Conservation (phyloP, 1,140 invertebrate genomes). For the Lucilia sericata region DNA sequence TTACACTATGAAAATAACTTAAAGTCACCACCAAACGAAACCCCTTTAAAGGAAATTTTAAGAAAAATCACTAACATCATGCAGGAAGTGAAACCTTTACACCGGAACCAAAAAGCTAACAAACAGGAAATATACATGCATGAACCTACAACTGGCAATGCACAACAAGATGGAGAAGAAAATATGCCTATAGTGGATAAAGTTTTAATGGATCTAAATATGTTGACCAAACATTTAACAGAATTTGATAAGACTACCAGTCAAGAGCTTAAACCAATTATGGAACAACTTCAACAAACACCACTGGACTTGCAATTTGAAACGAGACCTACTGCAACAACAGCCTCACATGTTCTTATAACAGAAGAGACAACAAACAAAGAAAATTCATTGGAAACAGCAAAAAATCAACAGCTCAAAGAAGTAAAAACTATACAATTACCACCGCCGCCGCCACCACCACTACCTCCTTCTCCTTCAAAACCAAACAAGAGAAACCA, state of each 20-base stretch:
- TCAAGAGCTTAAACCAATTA: neutral
- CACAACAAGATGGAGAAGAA: slow-evolving; percentile 12
- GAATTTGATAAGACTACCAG: neutral
- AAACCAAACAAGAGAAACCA: neutral
- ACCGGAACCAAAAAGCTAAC: neutral
- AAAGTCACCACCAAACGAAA: neutral
- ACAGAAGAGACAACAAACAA: neutral
- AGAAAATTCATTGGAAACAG: neutral
- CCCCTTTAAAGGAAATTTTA: slow-evolving; percentile 28
- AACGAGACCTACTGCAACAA: neutral
- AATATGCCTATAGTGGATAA: slow-evolving; percentile 38
- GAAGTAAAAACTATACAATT: neutral
- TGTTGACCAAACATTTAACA: slow-evolving; percentile 21
- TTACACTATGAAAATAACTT: too few relatives aligned
- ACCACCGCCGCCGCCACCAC: slow-evolving; percentile 12
- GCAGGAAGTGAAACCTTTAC: slow-evolving; percentile 19
- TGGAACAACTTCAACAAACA: slow-evolving; percentile 22
- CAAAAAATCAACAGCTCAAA: neutral
- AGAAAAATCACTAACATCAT: slow-evolving; percentile 32
- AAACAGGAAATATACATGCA: neutral
- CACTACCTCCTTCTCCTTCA: neutral
- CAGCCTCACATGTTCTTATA: neutral
- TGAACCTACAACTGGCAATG: too few relatives aligned
- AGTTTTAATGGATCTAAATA: slow-evolving; percentile 38
- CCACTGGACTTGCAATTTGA: slow-evolving; percentile 3